Evolutionary conservation across 2,888 invertebrate genomes (phyloP), one percentile per base, ranked within the genome.

Genomic region (Melieria crassipennis): DNA sequence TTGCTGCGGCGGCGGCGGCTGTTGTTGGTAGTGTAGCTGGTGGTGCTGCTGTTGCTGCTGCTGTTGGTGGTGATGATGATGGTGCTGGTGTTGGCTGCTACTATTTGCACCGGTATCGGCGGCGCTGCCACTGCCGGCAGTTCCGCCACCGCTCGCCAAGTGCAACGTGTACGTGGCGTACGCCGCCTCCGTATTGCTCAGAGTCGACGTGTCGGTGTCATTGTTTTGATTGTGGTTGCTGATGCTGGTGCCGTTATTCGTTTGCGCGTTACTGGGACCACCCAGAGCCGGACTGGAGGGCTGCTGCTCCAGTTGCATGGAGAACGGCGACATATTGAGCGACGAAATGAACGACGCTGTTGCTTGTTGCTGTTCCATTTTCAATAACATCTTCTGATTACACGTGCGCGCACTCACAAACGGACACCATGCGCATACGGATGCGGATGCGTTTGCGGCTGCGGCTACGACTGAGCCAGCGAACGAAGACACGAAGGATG

Each of bases 301-400:
- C 78, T 93, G 92, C 72, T 86, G 86, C 45, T 92, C 93, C 79
- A 91, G 89, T 83, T 90, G 91, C 88, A 93, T 89, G 46, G 69
- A 55, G 85, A 94, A 95, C 80, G 94, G 93, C 88, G 94, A 93
- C 92, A 95, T 94, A 89, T 93, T 94, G 85, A 94, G 91, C 88
- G 94, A 94, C 90, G 94, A 92, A 88, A 94, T 94, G 90, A 94
- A 92, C 89, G 94, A 91, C 89, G 93, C 92, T 88, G 91, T 89
- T 79, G 91, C 89, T 87, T 91, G 90, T 89, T 91, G 91, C 88
- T 93, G 94, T 89, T 95, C 94, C 95, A 95, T 95, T 88, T 92
- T 91, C 89, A 92, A 91, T 91, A 92, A 91, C 92, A 92, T 92
- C 89, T 89, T 90, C 88, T 83, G 78, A 10, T 62, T 62, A 43